Conservation (phyloP, 2,888 invertebrate species). For the Abscondita cerata region DNA sequence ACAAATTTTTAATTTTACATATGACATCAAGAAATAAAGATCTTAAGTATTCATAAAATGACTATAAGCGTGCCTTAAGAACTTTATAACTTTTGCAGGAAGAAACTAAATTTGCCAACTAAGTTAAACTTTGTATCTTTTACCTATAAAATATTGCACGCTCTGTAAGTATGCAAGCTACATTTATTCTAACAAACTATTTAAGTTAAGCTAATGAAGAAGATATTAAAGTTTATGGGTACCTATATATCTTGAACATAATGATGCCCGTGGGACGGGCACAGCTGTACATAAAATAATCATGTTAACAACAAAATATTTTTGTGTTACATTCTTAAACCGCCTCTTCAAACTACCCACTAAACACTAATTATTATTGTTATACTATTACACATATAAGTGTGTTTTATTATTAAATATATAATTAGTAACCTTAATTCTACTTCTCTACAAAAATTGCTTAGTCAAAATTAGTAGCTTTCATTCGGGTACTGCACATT, state of each 20-base stretch:
- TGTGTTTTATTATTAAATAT: slow-evolving; percentile 13
- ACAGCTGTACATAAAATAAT: slow-evolving; percentile 36
- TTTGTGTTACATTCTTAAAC: slow-evolving; percentile 24
- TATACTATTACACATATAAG: slow-evolving; percentile 20
- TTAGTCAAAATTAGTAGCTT: slow-evolving; percentile 11
- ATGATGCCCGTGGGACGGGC: slow-evolving; percentile 37
- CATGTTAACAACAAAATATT: slow-evolving; percentile 30
- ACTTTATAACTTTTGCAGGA: slow-evolving; percentile 36
- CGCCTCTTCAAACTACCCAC: slow-evolving; percentile 18
- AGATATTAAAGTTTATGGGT: slow-evolving; percentile 40
- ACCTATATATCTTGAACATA: slow-evolving; percentile 40
- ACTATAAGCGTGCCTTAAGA: slow-evolving; percentile 31
- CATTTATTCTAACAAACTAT: slow-evolving; percentile 42
- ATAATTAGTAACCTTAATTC: slow-evolving; percentile 16
- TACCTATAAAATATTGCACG: slow-evolving; percentile 42
- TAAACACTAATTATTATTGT: slow-evolving; percentile 21
- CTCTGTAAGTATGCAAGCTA: slow-evolving; percentile 41
- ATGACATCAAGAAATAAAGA: slow-evolving; percentile 27
- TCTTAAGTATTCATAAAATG: slow-evolving; percentile 33
- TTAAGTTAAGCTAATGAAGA: slow-evolving; percentile 40
- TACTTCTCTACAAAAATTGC: slow-evolving; percentile 21
- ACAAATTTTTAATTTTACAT: slow-evolving; percentile 1
- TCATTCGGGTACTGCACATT: not conserved
- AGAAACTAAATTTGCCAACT: slow-evolving; percentile 41
- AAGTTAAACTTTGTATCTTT: slow-evolving; percentile 40